Conservation (phyloP, 2,888 invertebrate species). For the Nephrotoma flavescens region DNA sequence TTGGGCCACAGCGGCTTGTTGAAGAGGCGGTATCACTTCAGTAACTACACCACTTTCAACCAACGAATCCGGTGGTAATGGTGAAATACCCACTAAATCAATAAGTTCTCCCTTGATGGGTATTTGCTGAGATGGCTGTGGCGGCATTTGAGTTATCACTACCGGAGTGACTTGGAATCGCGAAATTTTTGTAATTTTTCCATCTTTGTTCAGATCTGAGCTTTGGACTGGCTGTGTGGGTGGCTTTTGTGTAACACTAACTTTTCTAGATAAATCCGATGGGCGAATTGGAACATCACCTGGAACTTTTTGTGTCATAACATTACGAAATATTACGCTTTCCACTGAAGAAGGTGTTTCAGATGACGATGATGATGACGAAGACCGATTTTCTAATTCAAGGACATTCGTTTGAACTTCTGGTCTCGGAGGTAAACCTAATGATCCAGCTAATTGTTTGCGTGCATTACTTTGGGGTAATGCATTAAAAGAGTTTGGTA, state of each 20-base stretch:
- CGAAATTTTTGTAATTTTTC: not conserved
- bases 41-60: not conserved
- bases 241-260: not conserved
- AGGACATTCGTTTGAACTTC: not conserved
- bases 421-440: not conserved
- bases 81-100: slow-evolving; percentile 11
- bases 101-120: slow-evolving; percentile 10
- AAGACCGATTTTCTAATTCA: not conserved
- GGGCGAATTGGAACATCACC: not conserved
- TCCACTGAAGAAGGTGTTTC: not conserved
- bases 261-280: not conserved
- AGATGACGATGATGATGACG: not conserved
- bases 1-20: slow-evolving; percentile 17
- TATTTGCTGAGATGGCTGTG: not conserved
- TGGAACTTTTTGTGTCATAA: not conserved
- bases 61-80: not conserved
- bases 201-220: not conserved
- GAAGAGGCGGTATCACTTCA: slow-evolving; percentile 3
- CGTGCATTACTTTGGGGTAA: not conserved
- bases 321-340: not conserved
- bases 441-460: not conserved
- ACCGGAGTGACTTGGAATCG: not conserved
- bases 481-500: not conserved
- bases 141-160: not conserved
- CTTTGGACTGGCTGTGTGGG: not conserved